Evolutionary conservation across 2,113 vertebrate species (phyloP), one percentile per base, ranked within the genome.

Genomic region (Gallinago paraguaiae): DNA sequence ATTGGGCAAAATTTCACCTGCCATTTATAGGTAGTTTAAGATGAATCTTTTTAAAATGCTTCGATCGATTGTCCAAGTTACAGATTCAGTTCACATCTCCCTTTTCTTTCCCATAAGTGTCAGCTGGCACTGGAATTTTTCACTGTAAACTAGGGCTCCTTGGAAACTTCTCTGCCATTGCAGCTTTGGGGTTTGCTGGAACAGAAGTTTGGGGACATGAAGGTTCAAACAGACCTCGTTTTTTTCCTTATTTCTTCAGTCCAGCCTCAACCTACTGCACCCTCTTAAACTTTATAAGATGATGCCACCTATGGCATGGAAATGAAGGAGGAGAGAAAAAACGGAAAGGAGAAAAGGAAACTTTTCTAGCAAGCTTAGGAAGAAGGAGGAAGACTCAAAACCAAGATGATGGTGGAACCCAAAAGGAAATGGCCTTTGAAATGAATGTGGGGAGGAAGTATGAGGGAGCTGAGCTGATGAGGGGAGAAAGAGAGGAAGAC

Each of bases 361-460:
- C 2, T n/a, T 70, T 51, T 68, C 28, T 31, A 57, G 28, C 19
- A 83, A 80, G 5, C 3, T 65, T 69, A 39, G 27, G 43, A 90
- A 91, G 48, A 75, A 71, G 17, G 5, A 90, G 13, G 14, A 85
- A 64, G 43, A 59, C 8, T 76, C 48, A 78, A 92, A 92, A 79
- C 0, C 0, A 5, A 19, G 33, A 43, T 43, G 19, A 60, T 14
- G 27, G 22, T 51, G 13, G 16, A 92, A 64, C 18, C 2, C n/a
- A 57, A 89, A 71, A 37, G 13, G 13, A 76, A 76, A 31, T 3
- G 31, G 14, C 4, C 10, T 68, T 63, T 87, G 17, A 18, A 30
- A 10, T 59, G 27, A 78, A 59, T 37, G 11, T 39, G 15, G 8
- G 20, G 15, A 82, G 16, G 22, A 67, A 39, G 22, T n/a, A 85